Evolutionary conservation across 1,140 invertebrate genomes (phyloP), one percentile per base, ranked within the genome.

Genomic region (Meloidogyne floridensis): DNA sequence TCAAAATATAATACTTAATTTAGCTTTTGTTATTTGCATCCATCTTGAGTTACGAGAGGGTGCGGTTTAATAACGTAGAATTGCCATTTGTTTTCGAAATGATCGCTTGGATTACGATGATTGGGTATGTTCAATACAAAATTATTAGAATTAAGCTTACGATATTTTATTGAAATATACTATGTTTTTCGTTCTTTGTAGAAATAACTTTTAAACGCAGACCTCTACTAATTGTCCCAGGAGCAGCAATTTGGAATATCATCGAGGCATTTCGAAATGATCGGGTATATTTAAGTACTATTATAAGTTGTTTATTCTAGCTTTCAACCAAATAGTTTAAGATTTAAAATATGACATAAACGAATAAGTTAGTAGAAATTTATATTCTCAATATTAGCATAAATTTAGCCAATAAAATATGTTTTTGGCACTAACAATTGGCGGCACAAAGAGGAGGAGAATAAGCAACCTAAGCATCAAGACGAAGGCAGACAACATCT

Each of bases 91-190:
- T 69, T 69, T 88, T 89, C 69, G 87, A 89, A 75, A 51, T 83
- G n/a, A 84, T 89, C 54, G 87, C 87, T 15, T 88, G 88, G 87
- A 81, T 89, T 13, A 77, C 83, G 13, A 88, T 88, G 87, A 84
- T 87, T 18, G 87, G 87, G 7, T 86, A 85, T 13, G 75, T 20
- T 20, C 20, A 20, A 20, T 20, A 20, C 20, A 20, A 20, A 20
- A 20, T 20, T 20, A 0, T 20, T 20, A 20, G 20, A 20, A 20
- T 1, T 20, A 20, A 20, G 20, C 20, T 20, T 20, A 20, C 20
- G 20, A 20, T 20, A 20, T 20, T 20, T 20, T 20, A 20, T 20
- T 20, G 20, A 20, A 20, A 20, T 20, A 20, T 20, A 20, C 0
- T 20, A 20, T 20, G 20, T 20, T 20, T 20, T 20, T 20, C 20